Conservation (phyloP, 2,113 vertebrate genomes). For the Ammodytes marinus region DNA sequence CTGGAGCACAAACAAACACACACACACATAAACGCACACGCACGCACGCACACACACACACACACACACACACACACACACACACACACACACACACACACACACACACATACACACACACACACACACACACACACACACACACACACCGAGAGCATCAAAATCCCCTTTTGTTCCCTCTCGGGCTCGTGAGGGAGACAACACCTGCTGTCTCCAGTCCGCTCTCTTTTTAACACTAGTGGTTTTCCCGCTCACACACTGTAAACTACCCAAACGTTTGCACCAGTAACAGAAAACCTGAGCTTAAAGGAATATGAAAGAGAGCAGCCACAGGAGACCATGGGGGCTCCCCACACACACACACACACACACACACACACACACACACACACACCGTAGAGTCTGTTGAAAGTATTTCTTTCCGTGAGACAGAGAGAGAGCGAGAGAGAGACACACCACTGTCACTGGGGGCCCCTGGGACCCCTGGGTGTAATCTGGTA, state of each 20-base stretch:
- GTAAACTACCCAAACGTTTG: conserved; percentile 13
- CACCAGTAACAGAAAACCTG: conserved; percentile 32
- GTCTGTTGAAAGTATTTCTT: conserved; percentile 58
- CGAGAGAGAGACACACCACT: conserved; percentile 66
- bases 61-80: conserved; percentile 26
- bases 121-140: conserved; percentile 27
- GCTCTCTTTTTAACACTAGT: conserved; percentile 9
- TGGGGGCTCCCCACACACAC: conserved; percentile 33
- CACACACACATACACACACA: conserved; percentile 8
- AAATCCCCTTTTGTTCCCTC: conserved; percentile 67
- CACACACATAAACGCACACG: conserved; percentile 25
- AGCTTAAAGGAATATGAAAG: conserved; percentile 34
- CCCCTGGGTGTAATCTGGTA: conserved; percentile 66
- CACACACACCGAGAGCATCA: conserved; percentile 27
- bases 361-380: too few species aligned
- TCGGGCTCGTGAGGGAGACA: conserved; percentile 38
- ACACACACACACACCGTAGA: conserved; percentile 14
- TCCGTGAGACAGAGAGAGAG: conserved; percentile 31
- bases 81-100: conserved; percentile 8
- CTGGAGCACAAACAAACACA: conserved; percentile 40
- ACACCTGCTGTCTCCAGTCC: conserved; percentile 46
- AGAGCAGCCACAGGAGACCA: conserved; percentile 25
- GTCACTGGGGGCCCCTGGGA: conserved; percentile 57
- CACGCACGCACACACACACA: conserved; percentile 16
- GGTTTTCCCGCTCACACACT: conserved; percentile 27